Evolutionary conservation across 2,797 vertebrate genomes (phyloP).

Genomic region (Halcyon chelicuti): DNA sequence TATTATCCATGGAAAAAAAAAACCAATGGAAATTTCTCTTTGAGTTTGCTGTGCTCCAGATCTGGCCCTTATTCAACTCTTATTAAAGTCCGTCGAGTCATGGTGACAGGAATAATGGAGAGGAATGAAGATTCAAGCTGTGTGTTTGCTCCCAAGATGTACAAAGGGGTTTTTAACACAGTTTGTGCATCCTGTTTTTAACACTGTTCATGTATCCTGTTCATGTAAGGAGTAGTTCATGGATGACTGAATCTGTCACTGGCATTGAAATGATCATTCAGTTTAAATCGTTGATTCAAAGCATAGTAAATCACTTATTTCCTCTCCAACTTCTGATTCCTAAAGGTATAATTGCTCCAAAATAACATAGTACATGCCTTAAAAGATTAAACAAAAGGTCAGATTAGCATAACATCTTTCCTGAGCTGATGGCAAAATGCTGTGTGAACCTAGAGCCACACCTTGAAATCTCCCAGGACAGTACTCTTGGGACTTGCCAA

Average conservation of each 20-base stretch:
- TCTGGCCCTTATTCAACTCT: neutral
- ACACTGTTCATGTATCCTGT: neutral
- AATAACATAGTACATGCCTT: neutral
- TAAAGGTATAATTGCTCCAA: neutral
- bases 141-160: neutral
- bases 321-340: conserved; percentile 5
- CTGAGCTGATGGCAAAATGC: neutral
- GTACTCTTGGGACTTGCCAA: neutral
- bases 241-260: neutral
- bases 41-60: neutral
- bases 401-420: neutral
- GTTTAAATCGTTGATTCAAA: neutral
- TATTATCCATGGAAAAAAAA: neutral
- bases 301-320: neutral
- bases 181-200: neutral
- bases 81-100: neutral
- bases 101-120: neutral
- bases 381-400: conserved; percentile 3
- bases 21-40: conserved; percentile 28
- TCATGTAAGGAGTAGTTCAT: neutral
- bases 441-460: neutral
- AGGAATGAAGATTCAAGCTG: neutral
- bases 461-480: neutral
- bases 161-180: neutral
- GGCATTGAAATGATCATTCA: neutral